Conservation (phyloP, 2,797 vertebrate species). For the Periophthalmus magnuspinnatus region DNA sequence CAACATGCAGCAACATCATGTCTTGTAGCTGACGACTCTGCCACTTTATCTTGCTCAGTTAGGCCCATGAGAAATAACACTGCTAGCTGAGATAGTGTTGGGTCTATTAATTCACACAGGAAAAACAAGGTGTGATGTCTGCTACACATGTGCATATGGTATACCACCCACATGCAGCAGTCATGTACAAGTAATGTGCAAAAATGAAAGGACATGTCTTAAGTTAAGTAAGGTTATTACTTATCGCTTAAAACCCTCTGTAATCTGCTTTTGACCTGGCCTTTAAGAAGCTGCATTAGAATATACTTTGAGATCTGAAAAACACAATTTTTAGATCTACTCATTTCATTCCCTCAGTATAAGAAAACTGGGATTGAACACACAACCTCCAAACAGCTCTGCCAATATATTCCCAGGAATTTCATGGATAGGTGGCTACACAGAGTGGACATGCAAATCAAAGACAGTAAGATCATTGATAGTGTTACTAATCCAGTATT, state of each 20-base stretch:
- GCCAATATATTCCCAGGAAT: background rate
- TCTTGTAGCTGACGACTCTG: constrained; percentile 48
- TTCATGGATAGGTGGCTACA: background rate
- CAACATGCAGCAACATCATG: constrained; percentile 53
- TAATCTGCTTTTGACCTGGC: too few species aligned
- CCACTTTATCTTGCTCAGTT: constrained; percentile 30
- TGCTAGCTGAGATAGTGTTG: constrained; percentile 12
- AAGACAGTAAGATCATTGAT: too few species aligned
- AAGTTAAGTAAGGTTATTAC: background rate
- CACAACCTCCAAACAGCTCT: background rate
- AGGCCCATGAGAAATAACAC: constrained; percentile 18
- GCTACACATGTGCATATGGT: constrained; percentile 32
- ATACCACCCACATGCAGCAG: constrained; percentile 14
- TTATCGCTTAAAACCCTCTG: background rate
- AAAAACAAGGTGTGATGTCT: constrained; percentile 29
- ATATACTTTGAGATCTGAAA: too few species aligned
- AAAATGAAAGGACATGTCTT: background rate
- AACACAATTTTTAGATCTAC: too few species aligned
- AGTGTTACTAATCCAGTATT: background rate
- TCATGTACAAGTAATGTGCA: constrained; percentile 13
- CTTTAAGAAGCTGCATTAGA: too few species aligned
- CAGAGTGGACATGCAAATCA: too few species aligned
- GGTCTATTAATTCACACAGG: constrained; percentile 26
- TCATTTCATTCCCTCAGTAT: background rate
- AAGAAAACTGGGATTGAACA: background rate